A percentile compares a stretch with the other conserved stretches of the same genome.
These are phyloP conservation scores for Agrotis clavis DNA, from an alignment of 2,888 invertebrate species.

Conservation along the genomic window DNA sequence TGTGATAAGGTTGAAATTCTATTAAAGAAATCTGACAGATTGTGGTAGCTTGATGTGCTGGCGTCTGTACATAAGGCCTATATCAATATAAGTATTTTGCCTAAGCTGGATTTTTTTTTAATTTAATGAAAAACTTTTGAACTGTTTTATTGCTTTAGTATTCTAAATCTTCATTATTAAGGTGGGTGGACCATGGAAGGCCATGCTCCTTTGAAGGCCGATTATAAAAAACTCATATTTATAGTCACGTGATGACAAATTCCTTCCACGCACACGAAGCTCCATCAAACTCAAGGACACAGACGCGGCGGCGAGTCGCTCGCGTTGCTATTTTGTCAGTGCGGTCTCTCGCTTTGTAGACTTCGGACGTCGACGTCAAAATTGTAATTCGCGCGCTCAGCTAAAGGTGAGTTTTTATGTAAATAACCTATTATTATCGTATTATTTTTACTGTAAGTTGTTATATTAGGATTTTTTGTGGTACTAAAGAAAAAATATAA, in stretches of 20 bases:
- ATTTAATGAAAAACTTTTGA: too few species aligned
- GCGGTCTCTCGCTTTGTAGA: conserved; percentile 39
- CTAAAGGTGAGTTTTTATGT: conserved; percentile 12
- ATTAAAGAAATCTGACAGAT: too few species aligned
- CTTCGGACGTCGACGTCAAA: conserved; percentile 33
- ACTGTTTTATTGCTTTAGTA: too few species aligned
- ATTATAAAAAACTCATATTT: conserved; percentile 11
- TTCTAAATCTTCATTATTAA: neutral
- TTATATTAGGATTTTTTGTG: conserved; percentile 31
- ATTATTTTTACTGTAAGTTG: conserved; percentile 53
- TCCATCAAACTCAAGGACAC: conserved; percentile 13
- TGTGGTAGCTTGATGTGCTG: too few species aligned
- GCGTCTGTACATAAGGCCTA: too few species aligned
- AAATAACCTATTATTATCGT: conserved; percentile 47
- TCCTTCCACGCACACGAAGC: conserved; percentile 3
- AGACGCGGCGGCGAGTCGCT: conserved; percentile 13
- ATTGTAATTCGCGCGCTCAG: conserved; percentile 37
- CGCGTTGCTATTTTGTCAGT: neutral
- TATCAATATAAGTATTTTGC: too few species aligned
- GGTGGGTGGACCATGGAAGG: conserved; percentile 13
- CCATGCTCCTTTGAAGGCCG: conserved; percentile 11
- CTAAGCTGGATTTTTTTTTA: too few species aligned
- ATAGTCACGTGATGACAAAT: neutral
- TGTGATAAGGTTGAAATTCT: too few species aligned
- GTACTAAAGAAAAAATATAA: conserved; percentile 1